phyloP scores from a whole-genome alignment of 2,797 vertebrate genomes.

The Phaenicophaeus curvirostris region DNA sequence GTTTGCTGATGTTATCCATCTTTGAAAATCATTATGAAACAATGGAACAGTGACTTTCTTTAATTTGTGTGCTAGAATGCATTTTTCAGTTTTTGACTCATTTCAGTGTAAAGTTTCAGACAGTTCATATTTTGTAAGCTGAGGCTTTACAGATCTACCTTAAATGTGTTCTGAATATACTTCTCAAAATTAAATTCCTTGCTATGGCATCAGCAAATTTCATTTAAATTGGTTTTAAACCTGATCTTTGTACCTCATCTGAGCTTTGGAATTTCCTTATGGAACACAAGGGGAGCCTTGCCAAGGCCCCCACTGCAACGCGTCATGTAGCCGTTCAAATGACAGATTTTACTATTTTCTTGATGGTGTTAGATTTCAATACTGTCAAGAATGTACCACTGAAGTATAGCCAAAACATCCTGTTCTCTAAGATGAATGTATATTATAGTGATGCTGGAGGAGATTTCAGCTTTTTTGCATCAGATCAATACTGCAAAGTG shows the following conservation, averaged over 20 bases:
- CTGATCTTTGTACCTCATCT: not conserved
- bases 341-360: conserved; percentile 15
- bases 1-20: not conserved
- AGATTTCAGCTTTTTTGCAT: not conserved
- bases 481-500: not conserved
- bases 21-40: not conserved
- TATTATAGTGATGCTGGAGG: not conserved
- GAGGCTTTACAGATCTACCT: not conserved
- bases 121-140: not conserved
- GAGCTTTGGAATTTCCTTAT: not conserved
- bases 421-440: not conserved
- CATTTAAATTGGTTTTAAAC: not conserved
- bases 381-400: not conserved
- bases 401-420: not conserved
- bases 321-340: not conserved
- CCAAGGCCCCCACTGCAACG: not conserved
- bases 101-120: not conserved
- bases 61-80: not conserved
- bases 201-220: not conserved
- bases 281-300: not conserved
- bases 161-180: not conserved
- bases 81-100: not conserved
- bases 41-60: not conserved
- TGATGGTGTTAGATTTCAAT: not conserved
- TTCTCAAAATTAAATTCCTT: not conserved